phyloP scores from a whole-genome alignment of 2,888 invertebrate genomes.

The Cordilura impudica region DNA sequence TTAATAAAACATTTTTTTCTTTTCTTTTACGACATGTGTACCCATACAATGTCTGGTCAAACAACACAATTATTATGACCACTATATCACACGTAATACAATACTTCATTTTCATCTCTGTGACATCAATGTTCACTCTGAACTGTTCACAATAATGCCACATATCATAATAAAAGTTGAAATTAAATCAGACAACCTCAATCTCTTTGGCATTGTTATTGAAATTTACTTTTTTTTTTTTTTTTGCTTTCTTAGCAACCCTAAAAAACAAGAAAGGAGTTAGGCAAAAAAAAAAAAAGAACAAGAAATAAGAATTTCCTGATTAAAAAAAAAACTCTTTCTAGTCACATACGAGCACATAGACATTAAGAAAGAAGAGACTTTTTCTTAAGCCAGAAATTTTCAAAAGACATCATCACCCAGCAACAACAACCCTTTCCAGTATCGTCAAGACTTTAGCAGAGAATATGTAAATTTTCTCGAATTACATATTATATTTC shows the following conservation, averaged over 20 bases:
- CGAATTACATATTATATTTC: background rate
- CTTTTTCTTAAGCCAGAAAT: constrained; percentile 34
- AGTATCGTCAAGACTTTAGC: background rate
- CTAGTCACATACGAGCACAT: background rate
- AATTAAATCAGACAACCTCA: constrained; percentile 71
- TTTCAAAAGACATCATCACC: constrained; percentile 49
- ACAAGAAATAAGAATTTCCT: constrained; percentile 37
- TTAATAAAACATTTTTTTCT: too few species aligned
- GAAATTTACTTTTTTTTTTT: constrained; percentile 52
- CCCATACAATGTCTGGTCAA: background rate
- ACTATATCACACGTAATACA: constrained; percentile 75
- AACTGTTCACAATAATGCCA: constrained; percentile 58
- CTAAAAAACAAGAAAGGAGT: background rate
- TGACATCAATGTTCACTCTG: constrained; percentile 33
- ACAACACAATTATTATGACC: constrained; percentile 73
- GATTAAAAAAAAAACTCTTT: constrained; percentile 23
- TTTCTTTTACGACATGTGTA: background rate
- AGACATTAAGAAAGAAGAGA: constrained; percentile 51
- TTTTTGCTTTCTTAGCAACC: constrained; percentile 32
- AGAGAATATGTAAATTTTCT: constrained; percentile 54
- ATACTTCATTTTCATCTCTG: constrained; percentile 65
- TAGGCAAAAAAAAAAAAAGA: constrained; percentile 9
- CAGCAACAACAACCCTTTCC: constrained; percentile 52
- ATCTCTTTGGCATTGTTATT: constrained; percentile 67
- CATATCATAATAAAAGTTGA: constrained; percentile 63